phyloP scores from a whole-genome alignment of 1,140 invertebrate species.

The Acyrthosiphon pisum region DNA sequence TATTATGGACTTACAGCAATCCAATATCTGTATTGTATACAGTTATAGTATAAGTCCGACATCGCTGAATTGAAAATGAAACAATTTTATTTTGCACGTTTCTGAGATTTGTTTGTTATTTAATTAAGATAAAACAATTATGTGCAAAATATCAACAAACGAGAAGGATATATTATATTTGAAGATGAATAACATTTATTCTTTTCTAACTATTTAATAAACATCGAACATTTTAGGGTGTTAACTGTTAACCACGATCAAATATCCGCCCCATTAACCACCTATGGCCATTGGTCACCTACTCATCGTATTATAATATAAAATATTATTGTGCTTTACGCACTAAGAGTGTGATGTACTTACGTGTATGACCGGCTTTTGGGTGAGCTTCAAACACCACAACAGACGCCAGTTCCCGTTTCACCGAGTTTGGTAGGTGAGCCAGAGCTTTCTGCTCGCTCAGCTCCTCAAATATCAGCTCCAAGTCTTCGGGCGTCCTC shows the following conservation, averaged over 20 bases:
- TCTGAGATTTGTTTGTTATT: neutral
- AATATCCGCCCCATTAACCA: no score
- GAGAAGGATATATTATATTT: neutral
- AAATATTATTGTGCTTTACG: neutral
- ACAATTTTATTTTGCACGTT: neutral
- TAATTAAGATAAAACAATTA: neutral
- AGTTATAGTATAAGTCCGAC: no score
- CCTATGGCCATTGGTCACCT: no score
- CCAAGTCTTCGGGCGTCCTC: slow-evolving; percentile 79
- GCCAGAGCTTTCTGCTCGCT: slow-evolving; percentile 82
- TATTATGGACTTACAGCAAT: neutral
- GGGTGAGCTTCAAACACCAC: slow-evolving; percentile 84
- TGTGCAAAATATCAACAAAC: neutral
- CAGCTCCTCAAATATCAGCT: slow-evolving; percentile 86
- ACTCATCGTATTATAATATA: neutral
- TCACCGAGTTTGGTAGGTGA: slow-evolving; percentile 84
- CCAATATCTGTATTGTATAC: neutral
- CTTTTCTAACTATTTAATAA: no score
- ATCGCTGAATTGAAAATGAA: no score
- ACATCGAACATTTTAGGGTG: no score
- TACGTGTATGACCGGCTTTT: slow-evolving; percentile 79
- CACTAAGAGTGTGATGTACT: slow-evolving; percentile 64
- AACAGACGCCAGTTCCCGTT: slow-evolving; percentile 80
- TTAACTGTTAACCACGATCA: neutral
- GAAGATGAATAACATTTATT: no score